Base-by-base conservation (phyloP, 2,113 vertebrate species). In the Poeciliopsis prolifica region DNA sequence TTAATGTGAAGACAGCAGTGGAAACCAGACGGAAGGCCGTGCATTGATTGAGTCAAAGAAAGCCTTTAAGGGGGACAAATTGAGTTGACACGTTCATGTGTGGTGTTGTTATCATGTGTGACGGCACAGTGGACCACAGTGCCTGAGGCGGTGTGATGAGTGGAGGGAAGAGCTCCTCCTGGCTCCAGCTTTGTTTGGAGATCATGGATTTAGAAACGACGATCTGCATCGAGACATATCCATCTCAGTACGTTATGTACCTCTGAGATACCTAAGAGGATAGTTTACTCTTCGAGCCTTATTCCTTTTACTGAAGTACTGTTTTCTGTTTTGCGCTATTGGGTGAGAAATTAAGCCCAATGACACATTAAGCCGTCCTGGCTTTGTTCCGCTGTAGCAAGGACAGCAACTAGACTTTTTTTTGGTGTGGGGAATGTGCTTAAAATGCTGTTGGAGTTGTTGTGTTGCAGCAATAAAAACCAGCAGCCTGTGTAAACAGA, bases 11-110 rank as follows among this genome's bases (percentile, higher is more conserved):
- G 87, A 86, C 89, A 88, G 87, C 81, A 87, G 70, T 82, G 75
- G 76, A 85, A 89, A 85, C 76, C 84, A 90, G 89, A 90, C 87
- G 79, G 90, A 90, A 88, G 83, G 66, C 86, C 83, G 77, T 87
- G 87, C 78, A 89, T 87, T 82, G 89, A 91, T 87, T 85, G 85
- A 87, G 84, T 87, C 87, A 90, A 89, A 88, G 76, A 79, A 82
- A 83, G 85, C 77, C 83, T 71, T 74, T 79, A 79, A 86, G 83
- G 85, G 78, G 83, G 74, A 79, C 80, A 86, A 89, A 93, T 90
- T 91, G 89, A 91, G 87, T 90, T 90, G 93, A 93, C 92, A 89
- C 69, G 78, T 89, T 89, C 86, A 90, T 79, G 81, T 78, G 85
- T 58, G 89, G 84, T 89, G 88, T 89, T 82, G 90, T 91, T 92